Conservation (phyloP, 1,140 invertebrate species). For the Aporrectodea caliginosa region DNA sequence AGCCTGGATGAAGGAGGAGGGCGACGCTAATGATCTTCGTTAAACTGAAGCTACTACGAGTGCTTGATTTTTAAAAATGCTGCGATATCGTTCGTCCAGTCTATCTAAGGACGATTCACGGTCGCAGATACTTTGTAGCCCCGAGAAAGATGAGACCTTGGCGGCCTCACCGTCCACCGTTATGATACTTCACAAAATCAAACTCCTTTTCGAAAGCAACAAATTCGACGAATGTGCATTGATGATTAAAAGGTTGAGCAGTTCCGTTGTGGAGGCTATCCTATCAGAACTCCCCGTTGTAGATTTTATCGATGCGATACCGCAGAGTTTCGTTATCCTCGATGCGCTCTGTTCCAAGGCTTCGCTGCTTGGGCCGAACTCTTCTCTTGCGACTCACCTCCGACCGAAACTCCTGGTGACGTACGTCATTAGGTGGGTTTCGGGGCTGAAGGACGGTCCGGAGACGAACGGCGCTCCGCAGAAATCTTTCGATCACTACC, state of each 20-base stretch:
- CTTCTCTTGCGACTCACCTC: neutral
- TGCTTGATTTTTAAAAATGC: neutral
- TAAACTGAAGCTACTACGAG: too few species aligned
- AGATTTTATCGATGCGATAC: neutral
- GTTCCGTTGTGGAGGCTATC: neutral
- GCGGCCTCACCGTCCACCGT: neutral
- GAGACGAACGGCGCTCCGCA: neutral
- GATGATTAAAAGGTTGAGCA: neutral
- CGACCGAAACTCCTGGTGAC: neutral
- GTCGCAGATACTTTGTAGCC: neutral
- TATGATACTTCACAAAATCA: neutral
- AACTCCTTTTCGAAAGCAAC: neutral
- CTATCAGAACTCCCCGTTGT: neutral
- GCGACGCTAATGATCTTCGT: too few species aligned
- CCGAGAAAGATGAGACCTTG: neutral
- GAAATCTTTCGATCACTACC: neutral
- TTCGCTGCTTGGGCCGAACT: neutral
- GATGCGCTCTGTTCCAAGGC: neutral
- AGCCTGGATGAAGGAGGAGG: too few species aligned
- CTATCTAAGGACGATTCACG: neutral
- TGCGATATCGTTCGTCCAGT: neutral
- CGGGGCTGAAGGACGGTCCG: neutral
- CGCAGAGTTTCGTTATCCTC: neutral
- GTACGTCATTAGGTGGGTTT: neutral
- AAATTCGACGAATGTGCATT: neutral